These are phyloP conservation scores for Seriola aureovittata DNA, from an alignment of 2,113 vertebrate species.

Conservation along the genomic window DNA sequence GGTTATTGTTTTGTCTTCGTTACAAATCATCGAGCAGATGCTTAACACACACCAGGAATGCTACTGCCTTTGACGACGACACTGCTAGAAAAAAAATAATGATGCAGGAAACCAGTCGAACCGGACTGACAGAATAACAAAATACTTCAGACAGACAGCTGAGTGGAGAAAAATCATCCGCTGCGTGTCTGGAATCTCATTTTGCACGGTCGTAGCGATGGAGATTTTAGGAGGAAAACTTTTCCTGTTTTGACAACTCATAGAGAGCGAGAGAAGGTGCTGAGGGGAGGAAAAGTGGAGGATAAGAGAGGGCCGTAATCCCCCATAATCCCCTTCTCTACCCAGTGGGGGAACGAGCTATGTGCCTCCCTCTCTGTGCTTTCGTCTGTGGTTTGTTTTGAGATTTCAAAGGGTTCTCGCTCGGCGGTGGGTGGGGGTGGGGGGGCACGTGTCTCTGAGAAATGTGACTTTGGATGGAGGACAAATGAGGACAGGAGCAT, in stretches of 20 bases:
- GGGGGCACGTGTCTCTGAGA: constrained; percentile 37
- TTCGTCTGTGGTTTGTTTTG: constrained; percentile 51
- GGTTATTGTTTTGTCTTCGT: neutral
- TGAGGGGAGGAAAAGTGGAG: constrained; percentile 64
- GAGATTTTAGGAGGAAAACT: constrained; percentile 6
- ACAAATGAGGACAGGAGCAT: constrained; percentile 21
- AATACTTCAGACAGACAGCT: neutral
- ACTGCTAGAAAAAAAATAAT: neutral
- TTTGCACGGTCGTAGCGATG: neutral
- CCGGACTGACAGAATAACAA: neutral
- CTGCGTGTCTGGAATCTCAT: neutral
- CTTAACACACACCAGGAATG: constrained; percentile 15
- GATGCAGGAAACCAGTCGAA: constrained; percentile 11
- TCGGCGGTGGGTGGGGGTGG: neutral
- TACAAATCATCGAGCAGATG: neutral
- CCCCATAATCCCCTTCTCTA: constrained; percentile 63
- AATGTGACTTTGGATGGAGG: constrained; percentile 50
- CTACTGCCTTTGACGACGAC: neutral
- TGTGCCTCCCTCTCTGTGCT: neutral
- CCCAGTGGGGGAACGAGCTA: constrained; percentile 13
- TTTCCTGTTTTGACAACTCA: constrained; percentile 29
- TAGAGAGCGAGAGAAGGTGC: constrained; percentile 22
- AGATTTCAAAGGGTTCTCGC: constrained; percentile 26
- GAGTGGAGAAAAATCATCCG: neutral
- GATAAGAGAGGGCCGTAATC: constrained; percentile 57